Conservation (phyloP, 2,797 vertebrate species). For the Mormyrus hasselquistii region DNA sequence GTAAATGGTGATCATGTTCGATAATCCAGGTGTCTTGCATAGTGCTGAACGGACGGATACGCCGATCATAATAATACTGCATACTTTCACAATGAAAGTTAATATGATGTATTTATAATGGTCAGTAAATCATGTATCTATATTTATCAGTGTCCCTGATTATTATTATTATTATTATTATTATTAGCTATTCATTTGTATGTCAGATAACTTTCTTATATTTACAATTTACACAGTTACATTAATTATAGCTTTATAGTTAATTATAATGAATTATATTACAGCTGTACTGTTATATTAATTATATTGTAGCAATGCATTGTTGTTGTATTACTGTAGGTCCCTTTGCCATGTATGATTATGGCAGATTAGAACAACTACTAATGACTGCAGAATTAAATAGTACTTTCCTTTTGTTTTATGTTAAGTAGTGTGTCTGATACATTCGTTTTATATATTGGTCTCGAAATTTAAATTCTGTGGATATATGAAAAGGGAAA, state of each 20-base stretch:
- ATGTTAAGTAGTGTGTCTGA: neutral
- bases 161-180: neutral
- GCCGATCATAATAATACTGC: neutral
- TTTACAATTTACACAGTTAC: neutral
- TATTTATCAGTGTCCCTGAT: neutral
- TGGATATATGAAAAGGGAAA: neutral
- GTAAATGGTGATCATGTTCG: neutral
- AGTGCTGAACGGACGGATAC: neutral
- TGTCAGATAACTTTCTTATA: neutral
- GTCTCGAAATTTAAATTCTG: neutral
- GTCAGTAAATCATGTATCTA: neutral
- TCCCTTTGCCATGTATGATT: neutral
- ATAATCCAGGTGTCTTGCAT: neutral
- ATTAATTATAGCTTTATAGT: neutral
- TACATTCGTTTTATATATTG: neutral
- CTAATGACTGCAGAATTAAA: neutral
- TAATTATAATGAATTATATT: constrained; percentile 3
- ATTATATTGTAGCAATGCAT: neutral
- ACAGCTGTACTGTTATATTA: neutral
- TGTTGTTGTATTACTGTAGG: neutral
- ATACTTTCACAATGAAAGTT: neutral
- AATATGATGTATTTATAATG: neutral
- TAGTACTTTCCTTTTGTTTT: neutral
- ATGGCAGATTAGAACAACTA: neutral
- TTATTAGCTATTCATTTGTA: neutral